Percentiles rank a stretch among this genome's conserved stretches.
phyloP scores from a whole-genome alignment of 92 coral and sea anemone genomes.

The Galaxea fascicularis region DNA sequence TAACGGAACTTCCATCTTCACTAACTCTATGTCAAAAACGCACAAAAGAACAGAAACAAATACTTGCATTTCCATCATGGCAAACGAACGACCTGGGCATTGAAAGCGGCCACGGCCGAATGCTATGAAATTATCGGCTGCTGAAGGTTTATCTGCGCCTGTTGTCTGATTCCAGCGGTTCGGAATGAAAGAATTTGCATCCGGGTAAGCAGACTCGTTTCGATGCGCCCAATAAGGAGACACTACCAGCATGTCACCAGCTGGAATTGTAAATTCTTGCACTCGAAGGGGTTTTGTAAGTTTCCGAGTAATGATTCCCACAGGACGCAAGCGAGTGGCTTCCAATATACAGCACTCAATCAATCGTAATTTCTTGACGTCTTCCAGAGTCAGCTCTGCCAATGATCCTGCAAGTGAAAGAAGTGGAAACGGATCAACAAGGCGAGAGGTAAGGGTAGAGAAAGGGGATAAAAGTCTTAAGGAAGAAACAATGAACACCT shows the following conservation, averaged over 20 bases:
- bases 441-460: no score
- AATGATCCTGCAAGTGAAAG: slow-evolving; percentile 21
- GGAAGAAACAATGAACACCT: no score
- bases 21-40: slow-evolving; percentile 46
- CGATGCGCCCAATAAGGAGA: slow-evolving; percentile 71
- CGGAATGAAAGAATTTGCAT: slow-evolving; percentile 51
- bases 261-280: slow-evolving; percentile 50
- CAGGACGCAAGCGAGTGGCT: slow-evolving; percentile 63
- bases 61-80: slow-evolving; percentile 70
- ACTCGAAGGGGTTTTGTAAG: slow-evolving; percentile 54
- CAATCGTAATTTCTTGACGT: slow-evolving; percentile 49
- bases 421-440: no score
- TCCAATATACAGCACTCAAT: slow-evolving; percentile 58
- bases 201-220: slow-evolving; percentile 35
- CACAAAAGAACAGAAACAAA: slow-evolving; percentile 49
- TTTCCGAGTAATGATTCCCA: slow-evolving; percentile 59
- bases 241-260: slow-evolving; percentile 54
- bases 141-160: slow-evolving; percentile 34
- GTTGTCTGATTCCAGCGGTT: slow-evolving; percentile 44
- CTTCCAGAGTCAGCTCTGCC: slow-evolving; percentile 25
- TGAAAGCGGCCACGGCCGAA: slow-evolving; percentile 71
- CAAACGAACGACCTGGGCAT: slow-evolving; percentile 69
- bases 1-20: slow-evolving; percentile 30
- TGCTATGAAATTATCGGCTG: slow-evolving; percentile 55
- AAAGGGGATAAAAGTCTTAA: no score